Evolutionary conservation across 2,113 vertebrate species (phyloP).

Genomic region (Ascaphus truei): DNA sequence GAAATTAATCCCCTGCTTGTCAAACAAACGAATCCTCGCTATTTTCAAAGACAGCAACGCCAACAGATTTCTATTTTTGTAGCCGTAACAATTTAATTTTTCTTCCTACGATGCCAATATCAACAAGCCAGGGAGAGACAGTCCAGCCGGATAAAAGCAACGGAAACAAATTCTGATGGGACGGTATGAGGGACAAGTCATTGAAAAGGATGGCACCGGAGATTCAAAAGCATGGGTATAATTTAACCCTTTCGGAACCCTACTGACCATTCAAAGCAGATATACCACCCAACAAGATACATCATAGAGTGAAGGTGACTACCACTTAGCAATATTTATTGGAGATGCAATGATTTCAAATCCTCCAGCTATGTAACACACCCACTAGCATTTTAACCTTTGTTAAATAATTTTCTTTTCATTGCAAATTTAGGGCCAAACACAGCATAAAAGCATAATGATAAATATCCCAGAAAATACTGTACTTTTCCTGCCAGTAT

Average conservation of each 20-base stretch:
- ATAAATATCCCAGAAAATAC: too few species aligned
- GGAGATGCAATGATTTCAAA: too few species aligned
- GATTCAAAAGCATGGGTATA: not conserved
- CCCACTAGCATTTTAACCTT: too few species aligned
- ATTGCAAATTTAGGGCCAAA: too few species aligned
- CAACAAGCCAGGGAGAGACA: constrained; percentile 27
- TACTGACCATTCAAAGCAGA: not conserved
- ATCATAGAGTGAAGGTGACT: not conserved
- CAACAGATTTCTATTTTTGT: constrained; percentile 35
- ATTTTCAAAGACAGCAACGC: constrained; percentile 32
- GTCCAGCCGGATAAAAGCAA: constrained; percentile 11
- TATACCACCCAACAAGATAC: not conserved
- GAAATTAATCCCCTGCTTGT: constrained; percentile 36
- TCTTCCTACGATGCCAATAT: constrained; percentile 32
- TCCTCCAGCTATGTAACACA: too few species aligned
- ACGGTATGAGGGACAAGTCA: not conserved
- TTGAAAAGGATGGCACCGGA: constrained; percentile 7
- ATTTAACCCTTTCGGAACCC: not conserved
- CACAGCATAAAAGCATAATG: too few species aligned
- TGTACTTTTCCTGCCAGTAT: too few species aligned
- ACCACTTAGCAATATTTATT: too few species aligned
- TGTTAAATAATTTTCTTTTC: too few species aligned
- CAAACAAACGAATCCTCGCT: constrained; percentile 35
- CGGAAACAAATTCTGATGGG: not conserved
- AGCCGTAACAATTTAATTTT: constrained; percentile 35